A percentile compares a stretch with the other conserved stretches of the same genome.
These are phyloP conservation scores for Drosophila sucinea DNA, from an alignment of 1,140 invertebrate genomes.

Conservation along the genomic window DNA sequence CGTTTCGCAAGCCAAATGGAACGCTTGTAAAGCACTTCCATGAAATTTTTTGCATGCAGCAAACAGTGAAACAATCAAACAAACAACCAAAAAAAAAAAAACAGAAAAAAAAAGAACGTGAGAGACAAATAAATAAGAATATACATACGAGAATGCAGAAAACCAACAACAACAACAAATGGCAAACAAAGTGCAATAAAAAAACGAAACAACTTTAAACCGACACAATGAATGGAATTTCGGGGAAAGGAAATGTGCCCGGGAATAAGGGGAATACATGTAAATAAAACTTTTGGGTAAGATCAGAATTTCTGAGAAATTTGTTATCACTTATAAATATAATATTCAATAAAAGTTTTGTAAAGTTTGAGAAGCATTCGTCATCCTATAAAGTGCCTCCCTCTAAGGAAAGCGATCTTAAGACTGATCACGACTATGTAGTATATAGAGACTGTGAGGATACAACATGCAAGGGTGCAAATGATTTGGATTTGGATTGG, in stretches of 20 bases:
- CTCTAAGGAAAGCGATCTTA: too few species aligned
- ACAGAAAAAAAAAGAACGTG: slow-evolving; percentile 54
- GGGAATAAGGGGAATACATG: not conserved
- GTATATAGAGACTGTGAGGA: too few species aligned
- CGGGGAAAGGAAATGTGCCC: not conserved
- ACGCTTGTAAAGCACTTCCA: slow-evolving; percentile 6
- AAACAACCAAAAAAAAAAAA: not conserved
- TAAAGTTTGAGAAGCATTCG: too few species aligned
- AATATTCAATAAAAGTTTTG: too few species aligned
- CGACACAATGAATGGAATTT: not conserved
- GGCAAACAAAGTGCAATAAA: slow-evolving; percentile 69
- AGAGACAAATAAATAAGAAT: slow-evolving; percentile 71
- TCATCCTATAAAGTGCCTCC: too few species aligned
- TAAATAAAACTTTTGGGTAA: not conserved
- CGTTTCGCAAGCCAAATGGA: not conserved
- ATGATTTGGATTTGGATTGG: not conserved
- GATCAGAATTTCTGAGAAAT: too few species aligned
- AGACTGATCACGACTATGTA: too few species aligned
- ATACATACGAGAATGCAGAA: slow-evolving; percentile 49
- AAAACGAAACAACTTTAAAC: slow-evolving; percentile 13
- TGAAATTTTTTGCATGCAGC: slow-evolving; percentile 44
- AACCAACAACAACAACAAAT: slow-evolving; percentile 33
- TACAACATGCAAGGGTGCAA: not conserved
- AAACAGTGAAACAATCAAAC: slow-evolving; percentile 32
- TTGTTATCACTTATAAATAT: too few species aligned